Percentiles rank a stretch among this genome's conserved stretches.
Conservation (phyloP, 2,888 invertebrate genomes). For the Drosophila maculinotata region DNA sequence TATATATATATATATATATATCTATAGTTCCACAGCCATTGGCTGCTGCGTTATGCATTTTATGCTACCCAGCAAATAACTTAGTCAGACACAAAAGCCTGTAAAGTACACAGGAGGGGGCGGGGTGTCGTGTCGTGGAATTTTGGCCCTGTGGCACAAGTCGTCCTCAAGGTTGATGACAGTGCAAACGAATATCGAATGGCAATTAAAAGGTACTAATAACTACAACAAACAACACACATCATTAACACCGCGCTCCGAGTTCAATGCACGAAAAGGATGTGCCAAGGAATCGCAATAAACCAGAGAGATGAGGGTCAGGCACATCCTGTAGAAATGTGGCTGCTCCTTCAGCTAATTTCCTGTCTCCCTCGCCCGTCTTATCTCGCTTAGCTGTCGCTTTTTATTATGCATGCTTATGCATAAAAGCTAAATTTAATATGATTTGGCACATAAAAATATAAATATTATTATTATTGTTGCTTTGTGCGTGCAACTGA, state of each 20-base stretch:
- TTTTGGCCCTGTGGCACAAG: slow-evolving; percentile 22
- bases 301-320: slow-evolving; percentile 10
- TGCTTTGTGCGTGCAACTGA: slow-evolving; percentile 40
- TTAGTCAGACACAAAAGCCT: slow-evolving; percentile 74
- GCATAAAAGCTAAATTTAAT: slow-evolving; percentile 69
- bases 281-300: slow-evolving; percentile 10
- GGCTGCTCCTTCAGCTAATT: slow-evolving; percentile 53
- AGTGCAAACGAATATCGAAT: slow-evolving; percentile 63
- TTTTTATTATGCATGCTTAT: slow-evolving; percentile 76
- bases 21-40: slow-evolving; percentile 16
- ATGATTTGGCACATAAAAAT: slow-evolving; percentile 74
- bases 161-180: slow-evolving; percentile 67
- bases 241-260: slow-evolving; percentile 41
- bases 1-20: background rate
- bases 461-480: slow-evolving; percentile 75
- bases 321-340: slow-evolving; percentile 11
- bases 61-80: slow-evolving; percentile 65
- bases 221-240: slow-evolving; percentile 36
- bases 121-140: background rate
- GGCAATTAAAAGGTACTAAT: slow-evolving; percentile 67
- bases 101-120: slow-evolving; percentile 51
- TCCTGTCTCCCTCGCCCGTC: slow-evolving; percentile 73
- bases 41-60: slow-evolving; percentile 64
- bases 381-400: slow-evolving; percentile 65
- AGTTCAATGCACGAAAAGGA: slow-evolving; percentile 52